phyloP scores from a whole-genome alignment of 2,888 invertebrate species.

The Ellobium chinense region DNA sequence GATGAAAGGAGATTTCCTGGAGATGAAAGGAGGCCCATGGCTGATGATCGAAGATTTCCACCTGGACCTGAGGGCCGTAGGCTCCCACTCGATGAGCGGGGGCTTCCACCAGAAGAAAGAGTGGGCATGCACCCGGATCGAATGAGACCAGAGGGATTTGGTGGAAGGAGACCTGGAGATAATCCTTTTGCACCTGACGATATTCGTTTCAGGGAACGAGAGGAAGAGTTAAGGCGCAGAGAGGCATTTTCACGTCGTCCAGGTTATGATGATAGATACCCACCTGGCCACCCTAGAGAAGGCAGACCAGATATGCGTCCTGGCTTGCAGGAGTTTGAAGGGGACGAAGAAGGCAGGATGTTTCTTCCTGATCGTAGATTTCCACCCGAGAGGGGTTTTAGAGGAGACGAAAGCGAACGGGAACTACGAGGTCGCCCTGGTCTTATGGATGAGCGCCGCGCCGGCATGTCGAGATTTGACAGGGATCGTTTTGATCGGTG shows the following conservation, averaged over 20 bases:
- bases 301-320: slow-evolving; percentile 23
- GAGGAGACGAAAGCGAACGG: slow-evolving; percentile 9
- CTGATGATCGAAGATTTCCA: slow-evolving; percentile 31
- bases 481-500: slow-evolving; percentile 22
- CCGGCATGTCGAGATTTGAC: slow-evolving; percentile 3
- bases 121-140: slow-evolving; percentile 16
- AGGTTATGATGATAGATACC: slow-evolving; percentile 17
- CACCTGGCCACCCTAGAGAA: slow-evolving; percentile 2
- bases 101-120: slow-evolving; percentile 35
- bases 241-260: slow-evolving; percentile 17
- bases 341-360: neutral
- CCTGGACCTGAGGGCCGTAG: slow-evolving; percentile 25
- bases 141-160: slow-evolving; percentile 16
- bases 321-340: slow-evolving; percentile 10
- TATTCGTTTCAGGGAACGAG: slow-evolving; percentile 32
- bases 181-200: slow-evolving; percentile 34
- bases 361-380: slow-evolving; percentile 28
- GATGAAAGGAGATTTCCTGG: slow-evolving; percentile 3
- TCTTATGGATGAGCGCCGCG: neutral
- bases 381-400: slow-evolving; percentile 24
- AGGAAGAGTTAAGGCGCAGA: slow-evolving; percentile 23
- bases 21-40: slow-evolving; percentile 4
- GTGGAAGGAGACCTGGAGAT: slow-evolving; percentile 38
- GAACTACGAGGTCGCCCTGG: slow-evolving; percentile 7
- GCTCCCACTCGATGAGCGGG: slow-evolving; percentile 19